Evolutionary conservation across 2,113 vertebrate species (phyloP), one percentile per base, ranked within the genome.

Genomic region (Panurus biarmicus): DNA sequence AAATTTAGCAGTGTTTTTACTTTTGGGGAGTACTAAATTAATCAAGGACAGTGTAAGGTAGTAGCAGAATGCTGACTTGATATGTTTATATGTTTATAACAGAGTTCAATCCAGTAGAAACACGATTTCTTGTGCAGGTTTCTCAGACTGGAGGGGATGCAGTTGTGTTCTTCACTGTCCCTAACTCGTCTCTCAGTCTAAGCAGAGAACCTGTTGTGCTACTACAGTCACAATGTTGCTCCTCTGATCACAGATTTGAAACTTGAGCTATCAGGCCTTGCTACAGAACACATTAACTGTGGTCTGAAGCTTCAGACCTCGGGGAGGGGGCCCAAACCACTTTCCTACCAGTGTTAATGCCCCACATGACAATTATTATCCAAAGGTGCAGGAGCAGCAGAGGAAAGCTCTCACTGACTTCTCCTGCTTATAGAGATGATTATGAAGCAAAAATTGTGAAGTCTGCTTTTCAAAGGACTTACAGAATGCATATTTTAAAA

Each of bases 341-440:
- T n/a, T 50, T 45, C 23, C 26, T 16, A 44, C 33, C 31, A 31
- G 8, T 18, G 58, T 26, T 50, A 56, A 71, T 3, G 9, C 51
- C 79, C 64, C 33, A 62, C 16, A 10, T 2, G 9, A 33, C 21
- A 61, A 70, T 26, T 48, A 58, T 12, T 35, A 54, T 35, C 54
- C 29, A 53, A 50, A 11, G 12, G 17, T 1, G 1, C 51, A 18
- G 8, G 9, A 69, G 29, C 3, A 35, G 42, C 29, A 82, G 70
- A 73, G 28, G 12, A 66, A 66, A 89, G 26, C 14, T 58, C 65
- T 31, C 11, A n/a, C 1, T 56, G 31, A 38, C n/a, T 70, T 79
- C 66, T 71, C 0, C 0, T 11, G 5, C 33, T 90, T 58, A 36
- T 7, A 58, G 24, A 45, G 19, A 58, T 10, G 31, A 78, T n/a